phyloP scores from a whole-genome alignment of 2,113 vertebrate genomes.

The Cryptomyrus ogoouensis region DNA sequence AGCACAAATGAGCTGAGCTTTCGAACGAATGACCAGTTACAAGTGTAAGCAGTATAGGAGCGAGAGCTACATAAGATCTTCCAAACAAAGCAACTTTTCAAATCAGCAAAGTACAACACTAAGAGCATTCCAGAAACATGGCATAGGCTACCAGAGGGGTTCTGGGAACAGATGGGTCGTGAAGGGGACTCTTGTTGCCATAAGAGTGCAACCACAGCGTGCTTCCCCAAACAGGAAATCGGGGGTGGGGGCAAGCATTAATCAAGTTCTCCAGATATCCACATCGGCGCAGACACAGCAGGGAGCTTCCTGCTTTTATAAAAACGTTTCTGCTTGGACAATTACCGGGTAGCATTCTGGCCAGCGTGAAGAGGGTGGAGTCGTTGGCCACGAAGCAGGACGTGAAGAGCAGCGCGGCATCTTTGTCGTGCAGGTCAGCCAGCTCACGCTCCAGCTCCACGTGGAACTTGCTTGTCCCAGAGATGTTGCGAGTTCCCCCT shows the following conservation, averaged over 20 bases:
- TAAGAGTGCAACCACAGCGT: not conserved
- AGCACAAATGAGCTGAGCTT: not conserved
- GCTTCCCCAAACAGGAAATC: not conserved
- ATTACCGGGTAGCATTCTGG: slow-evolving; percentile 89
- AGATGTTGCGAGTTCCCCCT: slow-evolving; percentile 93
- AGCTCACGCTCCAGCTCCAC: slow-evolving; percentile 87
- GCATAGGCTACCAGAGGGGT: not conserved
- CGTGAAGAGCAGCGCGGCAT: slow-evolving; percentile 85
- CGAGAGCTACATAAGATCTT: not conserved
- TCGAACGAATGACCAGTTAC: not conserved
- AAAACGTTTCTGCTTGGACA: not conserved
- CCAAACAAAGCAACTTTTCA: not conserved
- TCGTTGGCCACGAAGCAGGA: slow-evolving; percentile 97
- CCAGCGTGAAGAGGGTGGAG: slow-evolving; percentile 93
- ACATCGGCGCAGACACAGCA: not conserved
- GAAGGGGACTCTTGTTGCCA: not conserved
- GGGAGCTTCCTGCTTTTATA: not conserved
- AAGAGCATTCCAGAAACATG: not conserved
- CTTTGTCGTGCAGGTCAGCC: slow-evolving; percentile 90
- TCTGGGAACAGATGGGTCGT: not conserved
- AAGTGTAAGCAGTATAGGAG: not conserved
- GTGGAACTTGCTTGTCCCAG: slow-evolving; percentile 93
- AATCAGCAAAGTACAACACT: not conserved
- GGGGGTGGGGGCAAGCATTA: not conserved
- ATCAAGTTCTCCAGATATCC: not conserved